phyloP scores from a whole-genome alignment of 2,888 invertebrate genomes.

The Hemicrepidius hirtus region DNA sequence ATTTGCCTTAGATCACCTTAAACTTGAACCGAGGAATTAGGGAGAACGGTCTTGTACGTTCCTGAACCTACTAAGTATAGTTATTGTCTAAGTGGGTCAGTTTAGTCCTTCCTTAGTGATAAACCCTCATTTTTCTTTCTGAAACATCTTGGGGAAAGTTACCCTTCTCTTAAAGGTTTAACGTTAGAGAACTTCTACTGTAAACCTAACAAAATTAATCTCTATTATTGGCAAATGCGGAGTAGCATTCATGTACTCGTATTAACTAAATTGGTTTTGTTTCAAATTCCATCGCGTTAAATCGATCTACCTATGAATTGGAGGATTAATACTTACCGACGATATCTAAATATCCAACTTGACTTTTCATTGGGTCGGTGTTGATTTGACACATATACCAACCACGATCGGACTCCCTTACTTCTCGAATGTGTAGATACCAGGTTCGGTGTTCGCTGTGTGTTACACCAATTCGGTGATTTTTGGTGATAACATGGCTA shows the following conservation, averaged over 20 bases:
- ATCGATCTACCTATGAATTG: not conserved
- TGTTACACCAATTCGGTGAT: conserved; percentile 88
- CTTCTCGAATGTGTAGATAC: conserved; percentile 90
- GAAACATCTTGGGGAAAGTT: conserved; percentile 37
- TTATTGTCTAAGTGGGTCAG: conserved; percentile 50
- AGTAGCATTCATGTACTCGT: conserved; percentile 1
- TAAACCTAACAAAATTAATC: conserved; percentile 33
- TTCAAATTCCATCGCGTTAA: not conserved
- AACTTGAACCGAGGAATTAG: conserved; percentile 57
- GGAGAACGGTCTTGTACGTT: conserved; percentile 44
- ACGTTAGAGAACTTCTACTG: conserved; percentile 18
- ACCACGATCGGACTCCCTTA: conserved; percentile 88
- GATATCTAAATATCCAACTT: conserved; percentile 80
- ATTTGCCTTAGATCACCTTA: conserved; percentile 61
- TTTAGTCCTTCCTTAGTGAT: conserved; percentile 34
- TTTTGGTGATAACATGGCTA: conserved; percentile 92
- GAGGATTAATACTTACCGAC: conserved; percentile 75
- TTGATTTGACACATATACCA: conserved; percentile 95
- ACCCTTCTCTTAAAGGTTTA: conserved; percentile 23
- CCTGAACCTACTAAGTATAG: conserved; percentile 42
- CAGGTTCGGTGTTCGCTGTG: conserved; percentile 91
- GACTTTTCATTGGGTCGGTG: conserved; percentile 85
- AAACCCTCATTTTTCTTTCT: conserved; percentile 41
- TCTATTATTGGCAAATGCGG: conserved; percentile 23
- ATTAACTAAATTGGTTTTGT: conserved; percentile 24